These are phyloP conservation scores for Bradypodion pumilum DNA, from an alignment of 2,797 vertebrate genomes.

Conservation along the genomic window DNA sequence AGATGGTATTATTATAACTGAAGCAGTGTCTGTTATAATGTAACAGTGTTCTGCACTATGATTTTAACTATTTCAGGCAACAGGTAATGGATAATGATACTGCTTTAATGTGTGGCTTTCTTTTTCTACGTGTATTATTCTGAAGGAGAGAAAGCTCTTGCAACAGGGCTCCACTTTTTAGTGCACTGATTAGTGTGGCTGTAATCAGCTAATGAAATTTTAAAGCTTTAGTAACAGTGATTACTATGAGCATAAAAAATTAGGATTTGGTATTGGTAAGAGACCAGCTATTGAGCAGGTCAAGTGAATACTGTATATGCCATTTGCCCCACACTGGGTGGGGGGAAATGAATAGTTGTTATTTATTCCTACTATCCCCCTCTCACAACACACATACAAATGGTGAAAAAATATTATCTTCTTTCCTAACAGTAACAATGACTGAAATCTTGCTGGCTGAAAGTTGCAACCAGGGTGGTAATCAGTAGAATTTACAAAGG, in stretches of 20 bases:
- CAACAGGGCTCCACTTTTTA: not conserved
- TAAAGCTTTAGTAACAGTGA: not conserved
- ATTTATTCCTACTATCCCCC: not conserved
- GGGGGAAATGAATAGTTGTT: not conserved
- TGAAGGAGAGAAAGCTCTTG: not conserved
- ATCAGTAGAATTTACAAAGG: no score
- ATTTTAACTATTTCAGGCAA: slow-evolving; percentile 45
- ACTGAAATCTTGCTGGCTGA: no score
- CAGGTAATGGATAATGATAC: slow-evolving; percentile 32
- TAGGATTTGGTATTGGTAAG: not conserved
- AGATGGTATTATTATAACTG: slow-evolving; percentile 50
- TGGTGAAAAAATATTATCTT: not conserved
- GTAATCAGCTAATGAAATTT: not conserved
- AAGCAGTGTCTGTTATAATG: slow-evolving; percentile 37
- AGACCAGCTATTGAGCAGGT: not conserved
- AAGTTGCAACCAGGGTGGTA: no score
- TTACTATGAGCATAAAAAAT: not conserved
- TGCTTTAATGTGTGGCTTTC: slow-evolving; percentile 10
- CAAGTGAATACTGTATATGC: not conserved
- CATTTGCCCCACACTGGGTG: not conserved
- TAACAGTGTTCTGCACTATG: slow-evolving; percentile 41
- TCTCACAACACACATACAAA: not conserved
- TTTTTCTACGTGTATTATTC: slow-evolving; percentile 17
- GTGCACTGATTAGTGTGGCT: not conserved
- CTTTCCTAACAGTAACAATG: not conserved